These are phyloP conservation scores for Monomorium pharaonis DNA, from an alignment of 1,140 invertebrate species.

Conservation along the genomic window DNA sequence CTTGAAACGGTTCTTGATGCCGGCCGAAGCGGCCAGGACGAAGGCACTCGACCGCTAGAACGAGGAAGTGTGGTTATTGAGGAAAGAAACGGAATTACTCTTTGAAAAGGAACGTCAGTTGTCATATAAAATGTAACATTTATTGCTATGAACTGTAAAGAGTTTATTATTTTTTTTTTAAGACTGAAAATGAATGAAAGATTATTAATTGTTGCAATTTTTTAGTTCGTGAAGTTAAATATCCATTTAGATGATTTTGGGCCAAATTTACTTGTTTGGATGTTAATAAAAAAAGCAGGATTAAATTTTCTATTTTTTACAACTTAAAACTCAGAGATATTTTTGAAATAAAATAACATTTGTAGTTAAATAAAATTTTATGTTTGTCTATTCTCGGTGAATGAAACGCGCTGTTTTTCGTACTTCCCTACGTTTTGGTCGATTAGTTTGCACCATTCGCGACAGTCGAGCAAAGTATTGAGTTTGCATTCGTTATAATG, in stretches of 20 bases:
- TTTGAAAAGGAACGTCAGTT: background rate
- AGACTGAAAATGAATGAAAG: background rate
- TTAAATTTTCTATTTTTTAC: background rate
- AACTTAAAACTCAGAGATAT: background rate
- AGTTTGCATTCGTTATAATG: constrained; percentile 2
- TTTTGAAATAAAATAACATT: background rate
- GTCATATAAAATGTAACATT: background rate
- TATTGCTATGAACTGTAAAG: background rate
- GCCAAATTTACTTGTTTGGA: background rate
- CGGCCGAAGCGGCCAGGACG: constrained; percentile 8
- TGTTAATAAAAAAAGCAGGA: background rate
- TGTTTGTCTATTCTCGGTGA: background rate
- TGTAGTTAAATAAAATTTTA: background rate
- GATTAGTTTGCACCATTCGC: constrained; percentile 7
- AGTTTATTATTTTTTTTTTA: background rate
- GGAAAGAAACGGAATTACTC: constrained; percentile 21
- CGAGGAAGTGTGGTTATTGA: background rate
- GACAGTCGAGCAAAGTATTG: constrained; percentile 1
- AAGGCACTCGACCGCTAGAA: background rate
- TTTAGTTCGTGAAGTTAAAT: background rate
- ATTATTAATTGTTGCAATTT: background rate
- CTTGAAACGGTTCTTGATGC: constrained; percentile 56
- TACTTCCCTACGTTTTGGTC: constrained; percentile 11
- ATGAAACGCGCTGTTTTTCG: background rate
- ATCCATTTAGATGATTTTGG: background rate